Conservation (phyloP, 2,888 invertebrate genomes). For the Caenorhabditis sulstoni region DNA sequence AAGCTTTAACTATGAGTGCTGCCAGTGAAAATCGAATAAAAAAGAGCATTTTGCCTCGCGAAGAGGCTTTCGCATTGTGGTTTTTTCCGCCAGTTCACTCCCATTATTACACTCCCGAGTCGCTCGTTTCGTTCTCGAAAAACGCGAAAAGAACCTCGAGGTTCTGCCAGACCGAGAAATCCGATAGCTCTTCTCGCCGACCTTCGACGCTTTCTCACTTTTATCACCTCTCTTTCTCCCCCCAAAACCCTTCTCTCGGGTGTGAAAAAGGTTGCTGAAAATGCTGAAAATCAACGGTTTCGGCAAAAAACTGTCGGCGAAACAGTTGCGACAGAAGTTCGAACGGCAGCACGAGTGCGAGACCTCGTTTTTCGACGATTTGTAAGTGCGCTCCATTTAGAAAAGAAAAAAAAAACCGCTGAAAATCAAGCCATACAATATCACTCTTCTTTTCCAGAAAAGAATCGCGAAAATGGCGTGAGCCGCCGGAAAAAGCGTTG, state of each 20-base stretch:
- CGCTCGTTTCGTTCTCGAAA: conserved; percentile 1
- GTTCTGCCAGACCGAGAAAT: background rate
- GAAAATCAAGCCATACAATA: background rate
- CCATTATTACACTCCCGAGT: background rate
- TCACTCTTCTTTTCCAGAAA: conserved; percentile 64
- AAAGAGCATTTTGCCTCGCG: background rate
- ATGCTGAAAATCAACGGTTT: conserved; percentile 47
- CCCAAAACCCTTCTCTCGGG: background rate
- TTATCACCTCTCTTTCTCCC: background rate
- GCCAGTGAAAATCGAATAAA: background rate
- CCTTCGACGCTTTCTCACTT: background rate
- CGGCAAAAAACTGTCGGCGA: conserved; percentile 43
- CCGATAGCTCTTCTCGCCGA: background rate
- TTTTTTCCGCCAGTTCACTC: background rate
- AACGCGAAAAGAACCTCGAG: background rate
- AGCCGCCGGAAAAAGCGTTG: conserved; percentile 64
- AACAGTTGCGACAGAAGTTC: conserved; percentile 46
- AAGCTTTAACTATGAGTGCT: too few relatives aligned
- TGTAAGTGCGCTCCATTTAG: conserved; percentile 29
- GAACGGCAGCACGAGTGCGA: conserved; percentile 51
- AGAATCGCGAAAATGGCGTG: conserved; percentile 66
- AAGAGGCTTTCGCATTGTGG: background rate
- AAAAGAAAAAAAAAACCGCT: background rate
- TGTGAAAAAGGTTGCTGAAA: background rate
- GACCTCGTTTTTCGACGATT: conserved; percentile 42